A percentile compares a stretch with the other conserved stretches of the same genome.
Evolutionary conservation across 1,140 invertebrate species (phyloP).

Genomic region (Leptopilina boulardi): DNA sequence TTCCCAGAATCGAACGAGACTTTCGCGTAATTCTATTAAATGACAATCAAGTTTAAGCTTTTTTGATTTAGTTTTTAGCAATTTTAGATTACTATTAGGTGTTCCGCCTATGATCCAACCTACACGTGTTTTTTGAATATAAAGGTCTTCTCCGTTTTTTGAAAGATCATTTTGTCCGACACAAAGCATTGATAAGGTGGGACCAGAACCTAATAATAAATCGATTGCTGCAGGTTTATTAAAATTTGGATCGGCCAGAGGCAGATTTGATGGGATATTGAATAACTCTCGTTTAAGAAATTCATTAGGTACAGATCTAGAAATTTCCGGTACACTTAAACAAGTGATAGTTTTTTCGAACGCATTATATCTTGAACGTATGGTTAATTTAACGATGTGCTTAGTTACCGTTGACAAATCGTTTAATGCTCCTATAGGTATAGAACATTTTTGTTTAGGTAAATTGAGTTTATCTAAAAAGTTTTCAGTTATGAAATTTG

Average conservation of each 20-base stretch:
- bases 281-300: constrained; percentile 40
- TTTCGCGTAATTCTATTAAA: constrained; percentile 19
- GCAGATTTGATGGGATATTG: constrained; percentile 44
- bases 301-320: constrained; percentile 40
- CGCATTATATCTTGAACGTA: constrained; percentile 35
- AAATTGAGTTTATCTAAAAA: constrained; percentile 16
- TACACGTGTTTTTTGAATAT: constrained; percentile 42
- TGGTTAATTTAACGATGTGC: not conserved
- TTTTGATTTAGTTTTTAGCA: not conserved
- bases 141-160: not conserved
- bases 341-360: constrained; percentile 42
- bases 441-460: not conserved
- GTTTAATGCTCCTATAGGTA: not conserved
- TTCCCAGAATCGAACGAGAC: constrained; percentile 56
- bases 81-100: not conserved
- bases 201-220: constrained; percentile 40
- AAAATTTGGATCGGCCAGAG: constrained; percentile 47
- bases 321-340: constrained; percentile 47
- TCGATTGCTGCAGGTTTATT: constrained; percentile 36
- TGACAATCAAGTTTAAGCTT: constrained; percentile 3
- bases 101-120: constrained; percentile 40
- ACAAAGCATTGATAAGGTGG: constrained; percentile 37
- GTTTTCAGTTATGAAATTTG: constrained; percentile 36
- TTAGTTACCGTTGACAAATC: not conserved
- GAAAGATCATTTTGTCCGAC: constrained; percentile 39